phyloP scores from a whole-genome alignment of 2,113 vertebrate genomes.

The Eclectus roratus region DNA sequence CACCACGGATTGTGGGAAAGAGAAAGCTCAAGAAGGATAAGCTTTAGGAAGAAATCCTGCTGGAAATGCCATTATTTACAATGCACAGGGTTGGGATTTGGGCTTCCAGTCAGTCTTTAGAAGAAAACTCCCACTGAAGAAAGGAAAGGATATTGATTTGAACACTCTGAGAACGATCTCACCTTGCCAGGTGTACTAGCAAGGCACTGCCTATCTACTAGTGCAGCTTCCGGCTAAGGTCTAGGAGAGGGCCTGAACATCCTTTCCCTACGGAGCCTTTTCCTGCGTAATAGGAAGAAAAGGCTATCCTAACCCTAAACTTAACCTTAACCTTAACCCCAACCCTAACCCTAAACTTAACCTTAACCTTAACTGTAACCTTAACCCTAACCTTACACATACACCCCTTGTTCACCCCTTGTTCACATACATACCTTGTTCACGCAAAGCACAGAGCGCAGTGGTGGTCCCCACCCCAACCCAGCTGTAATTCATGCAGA shows the following conservation, averaged over 20 bases:
- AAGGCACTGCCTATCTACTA: background rate
- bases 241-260: background rate
- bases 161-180: background rate
- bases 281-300: background rate
- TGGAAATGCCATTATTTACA: background rate
- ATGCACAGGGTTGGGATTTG: accelerated
- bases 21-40: background rate
- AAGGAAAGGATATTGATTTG: background rate
- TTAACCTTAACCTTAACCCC: background rate
- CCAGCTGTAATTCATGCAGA: background rate
- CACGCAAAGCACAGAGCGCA: accelerated
- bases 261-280: background rate
- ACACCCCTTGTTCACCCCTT: background rate
- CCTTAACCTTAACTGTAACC: background rate
- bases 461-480: background rate
- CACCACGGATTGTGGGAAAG: background rate
- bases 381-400: background rate
- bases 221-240: background rate
- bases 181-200: background rate
- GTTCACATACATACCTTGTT: background rate
- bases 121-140: background rate
- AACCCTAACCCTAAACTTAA: background rate
- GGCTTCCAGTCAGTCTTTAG: background rate
- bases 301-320: background rate
- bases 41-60: background rate